Base-by-base conservation (phyloP, 1,140 invertebrate genomes). In the Paraescarpia echinospica region DNA sequence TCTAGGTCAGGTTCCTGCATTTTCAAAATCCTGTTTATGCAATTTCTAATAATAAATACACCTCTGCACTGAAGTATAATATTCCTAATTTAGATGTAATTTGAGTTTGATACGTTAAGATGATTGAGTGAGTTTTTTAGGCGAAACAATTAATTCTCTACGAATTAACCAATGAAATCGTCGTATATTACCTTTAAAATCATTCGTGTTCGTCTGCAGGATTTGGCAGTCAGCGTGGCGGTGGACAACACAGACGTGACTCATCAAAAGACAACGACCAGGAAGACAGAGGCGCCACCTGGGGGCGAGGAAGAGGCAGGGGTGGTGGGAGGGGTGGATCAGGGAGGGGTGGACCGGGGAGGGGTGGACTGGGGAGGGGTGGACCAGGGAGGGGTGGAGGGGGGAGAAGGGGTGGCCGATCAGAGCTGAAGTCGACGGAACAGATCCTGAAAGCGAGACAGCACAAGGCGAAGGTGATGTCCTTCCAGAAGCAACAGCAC, bases 281-380 rank as follows among this genome's bases (percentile, higher is more conserved):
- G 59, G 59, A 77, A 77, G 59, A 77, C 27, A 31, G 59, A 31
- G 59, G 59, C 59, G 8, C 59, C 27, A 18, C 14, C 59, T 77
- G 59, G 59, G 59, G 59, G 18, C 59, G 2, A 27, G 59, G 59
- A 2, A 12, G 59, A 18, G 59, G 59, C 22, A 2, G 59, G 8
- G 12, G 59, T 22, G 59, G 41, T 12, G 2, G 22, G 27, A 77
- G 59, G 59, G 59, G 59, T 77, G 59, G 59, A 4, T 27, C 27
- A 27, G 59, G 59, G 59, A 77, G 59, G 59, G 59, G 59, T 77
- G 59, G 59, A 0, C 0, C 27, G 27, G 59, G 59, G 59, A 77
- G 59, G 99, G 99, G 97, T 98, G 94, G 97, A 98, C 93, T 98
- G 97, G 94, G 98, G 97, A 88, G 98, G 98, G 96, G 95, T 97